Evolutionary conservation across 2,888 invertebrate species (phyloP), one percentile per base, ranked within the genome.

Genomic region (Dastarcus helophoroides): DNA sequence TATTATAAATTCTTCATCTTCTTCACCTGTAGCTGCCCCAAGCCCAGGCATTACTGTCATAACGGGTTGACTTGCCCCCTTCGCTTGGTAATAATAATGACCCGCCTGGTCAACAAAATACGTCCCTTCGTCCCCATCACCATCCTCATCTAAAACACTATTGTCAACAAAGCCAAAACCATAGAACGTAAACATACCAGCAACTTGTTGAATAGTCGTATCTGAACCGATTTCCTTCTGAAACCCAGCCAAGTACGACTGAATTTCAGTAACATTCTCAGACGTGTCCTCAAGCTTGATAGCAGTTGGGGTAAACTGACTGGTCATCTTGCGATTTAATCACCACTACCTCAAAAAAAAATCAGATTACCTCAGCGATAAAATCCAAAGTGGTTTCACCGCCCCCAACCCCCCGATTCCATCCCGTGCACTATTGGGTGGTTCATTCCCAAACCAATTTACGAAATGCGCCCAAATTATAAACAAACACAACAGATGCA

Each of bases 61-160:
- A 25, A 78, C 68, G 33, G 69, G 73, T 37, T 77, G 71, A 8
- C 66, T 66, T 22, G 73, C 73, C 3, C 73, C 72, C 19, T 72
- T 71, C 2, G 77, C 73, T 58, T 85, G 84, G 51, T 79, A 83
- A 51, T 86, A 88, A 55, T 85, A 86, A 42, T 81, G 77, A 1
- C 85, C 84, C 16, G 80, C 69, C 56, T 82, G 78, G 51, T 86
- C 85, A 13, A 86, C 78, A 55, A 80, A 86, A 51, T 82, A 84
- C 2, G 82, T 79, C 4, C 80, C 78, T 41, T 69, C 71, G 43
- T 73, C 72, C 25, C 64, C 65, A 9, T 69, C 68, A 2, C 59
- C 69, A 33, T 49, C 61, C 40, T 44, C 56, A 14, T 61, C 54
- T n/a, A n/a, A n/a, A n/a, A n/a, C n/a, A n/a, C n/a, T 7, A 28